Percentiles rank a stretch among this genome's conserved stretches.
These are phyloP conservation scores for Corapipo altera DNA, from an alignment of 2,113 vertebrate genomes.

Conservation along the genomic window DNA sequence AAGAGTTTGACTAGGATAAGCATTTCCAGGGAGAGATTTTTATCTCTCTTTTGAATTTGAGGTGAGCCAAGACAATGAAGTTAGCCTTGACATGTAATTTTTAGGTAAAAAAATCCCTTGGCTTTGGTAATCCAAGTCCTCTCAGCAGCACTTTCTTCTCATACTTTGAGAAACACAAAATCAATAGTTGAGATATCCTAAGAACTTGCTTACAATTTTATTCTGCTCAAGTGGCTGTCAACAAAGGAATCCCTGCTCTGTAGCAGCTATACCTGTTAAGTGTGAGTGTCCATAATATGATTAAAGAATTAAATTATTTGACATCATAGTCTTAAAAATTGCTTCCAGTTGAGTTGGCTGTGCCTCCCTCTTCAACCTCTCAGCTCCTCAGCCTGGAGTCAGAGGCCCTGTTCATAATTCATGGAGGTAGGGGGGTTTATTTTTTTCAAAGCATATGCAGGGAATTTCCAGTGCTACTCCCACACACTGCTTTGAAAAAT, in stretches of 20 bases:
- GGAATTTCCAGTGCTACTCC: conserved; percentile 43
- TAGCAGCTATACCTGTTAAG: not conserved
- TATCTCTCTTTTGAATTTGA: conserved; percentile 55
- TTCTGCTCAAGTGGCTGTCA: conserved; percentile 9
- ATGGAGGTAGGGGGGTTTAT: not conserved
- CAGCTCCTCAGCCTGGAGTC: not conserved
- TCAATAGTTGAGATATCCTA: conserved; percentile 2
- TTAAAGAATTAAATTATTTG: conserved; percentile 5
- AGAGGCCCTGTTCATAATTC: conserved; percentile 24
- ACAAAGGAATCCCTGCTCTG: not conserved
- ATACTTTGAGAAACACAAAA: conserved; percentile 18
- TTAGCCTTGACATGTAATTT: conserved; percentile 35
- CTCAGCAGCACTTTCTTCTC: conserved; percentile 31
- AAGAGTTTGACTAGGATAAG: conserved; percentile 53
- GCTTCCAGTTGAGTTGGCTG: not conserved
- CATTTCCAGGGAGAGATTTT: conserved; percentile 63
- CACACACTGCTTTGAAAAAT: conserved; percentile 32
- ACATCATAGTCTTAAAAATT: not conserved
- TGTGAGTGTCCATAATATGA: not conserved
- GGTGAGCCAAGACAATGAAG: conserved; percentile 45
- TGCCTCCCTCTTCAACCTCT: not conserved
- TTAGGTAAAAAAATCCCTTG: conserved; percentile 8
- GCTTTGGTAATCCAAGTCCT: conserved; percentile 25
- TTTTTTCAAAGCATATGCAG: conserved; percentile 33
- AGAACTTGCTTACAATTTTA: not conserved